Evolutionary conservation across 2,888 invertebrate species (phyloP), one percentile per base, ranked within the genome.

Genomic region (Matsumyia berberina): DNA sequence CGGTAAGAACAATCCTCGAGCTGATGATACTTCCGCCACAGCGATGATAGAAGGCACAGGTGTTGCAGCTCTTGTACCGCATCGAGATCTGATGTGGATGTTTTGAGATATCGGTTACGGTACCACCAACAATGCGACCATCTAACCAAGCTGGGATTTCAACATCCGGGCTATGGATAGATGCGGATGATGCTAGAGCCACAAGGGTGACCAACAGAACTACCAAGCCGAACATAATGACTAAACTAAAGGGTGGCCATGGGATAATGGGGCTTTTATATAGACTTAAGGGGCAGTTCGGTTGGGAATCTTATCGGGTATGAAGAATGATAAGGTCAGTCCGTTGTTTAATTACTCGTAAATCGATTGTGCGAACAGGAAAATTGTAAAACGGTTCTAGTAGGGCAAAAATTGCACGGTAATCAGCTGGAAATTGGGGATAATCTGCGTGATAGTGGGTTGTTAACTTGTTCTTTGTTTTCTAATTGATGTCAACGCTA

Each of bases 41-140:
- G 8, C 24, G 35, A 64, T 91, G 91, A 0, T 79, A 2, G 31
- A 31, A 90, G 11, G 33, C 0, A 7, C 85, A 85, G 5, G 58
- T 17, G 17, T 0, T 87, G 86, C 89, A 86, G 12, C 11, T 46
- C 58, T 88, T 90, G 46, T 85, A 86, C 7, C 90, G 88, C 81
- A 90, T 37, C 11, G 88, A 90, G 3, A 90, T 86, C 83, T 89
- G 90, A 87, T 90, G 89, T 6, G 90, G 89, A 80, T 88, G 87
- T 35, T 60, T 66, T 0, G 87, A 86, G 5, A 90, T 88, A 42
- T 88, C 81, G 2, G 87, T 87, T 5, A 35, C 87, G 11, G 58
- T 62, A 60, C 90, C 90, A 5, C 89, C 91, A 9, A 91, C 89
- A 76, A 90, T 90, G 57, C 91, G 90, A 1, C 81, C 86, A 12